These are phyloP conservation scores for Todiramphus saurophagus DNA, from an alignment of 2,113 vertebrate species.

Conservation along the genomic window DNA sequence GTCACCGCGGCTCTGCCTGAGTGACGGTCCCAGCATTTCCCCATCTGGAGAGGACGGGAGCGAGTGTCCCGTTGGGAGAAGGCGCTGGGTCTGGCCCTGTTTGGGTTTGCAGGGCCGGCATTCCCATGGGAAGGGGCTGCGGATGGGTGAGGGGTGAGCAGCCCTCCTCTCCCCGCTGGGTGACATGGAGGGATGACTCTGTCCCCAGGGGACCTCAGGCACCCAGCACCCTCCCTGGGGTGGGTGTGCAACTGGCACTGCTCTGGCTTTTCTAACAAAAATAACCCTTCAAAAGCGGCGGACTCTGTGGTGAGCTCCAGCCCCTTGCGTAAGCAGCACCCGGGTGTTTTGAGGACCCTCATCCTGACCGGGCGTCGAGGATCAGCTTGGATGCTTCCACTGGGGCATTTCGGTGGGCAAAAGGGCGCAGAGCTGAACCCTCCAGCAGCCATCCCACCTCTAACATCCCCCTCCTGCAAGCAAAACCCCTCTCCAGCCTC, in stretches of 20 bases:
- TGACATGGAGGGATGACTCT: neutral
- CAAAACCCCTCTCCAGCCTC: neutral
- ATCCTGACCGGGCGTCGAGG: fast-evolving
- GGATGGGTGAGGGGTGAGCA: neutral
- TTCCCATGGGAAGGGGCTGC: neutral
- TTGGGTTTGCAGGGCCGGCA: neutral
- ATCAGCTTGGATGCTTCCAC: neutral
- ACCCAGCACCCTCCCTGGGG: neutral
- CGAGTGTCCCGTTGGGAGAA: fast-evolving
- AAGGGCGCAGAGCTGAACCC: fast-evolving
- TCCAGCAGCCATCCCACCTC: neutral
- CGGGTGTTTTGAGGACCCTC: neutral
- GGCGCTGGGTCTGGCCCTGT: neutral
- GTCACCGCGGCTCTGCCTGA: neutral
- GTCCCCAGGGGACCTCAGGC: neutral
- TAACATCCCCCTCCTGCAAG: neutral
- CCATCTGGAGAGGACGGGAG: fast-evolving
- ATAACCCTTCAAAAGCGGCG: neutral
- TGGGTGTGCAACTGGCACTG: neutral
- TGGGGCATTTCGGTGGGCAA: neutral
- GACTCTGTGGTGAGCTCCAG: neutral
- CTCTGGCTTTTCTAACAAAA: neutral
- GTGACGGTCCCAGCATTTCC: neutral
- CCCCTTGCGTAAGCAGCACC: neutral
- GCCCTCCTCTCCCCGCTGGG: neutral